Evolutionary conservation across 2,113 vertebrate genomes (phyloP).

Genomic region (Oenanthe oenanthe): DNA sequence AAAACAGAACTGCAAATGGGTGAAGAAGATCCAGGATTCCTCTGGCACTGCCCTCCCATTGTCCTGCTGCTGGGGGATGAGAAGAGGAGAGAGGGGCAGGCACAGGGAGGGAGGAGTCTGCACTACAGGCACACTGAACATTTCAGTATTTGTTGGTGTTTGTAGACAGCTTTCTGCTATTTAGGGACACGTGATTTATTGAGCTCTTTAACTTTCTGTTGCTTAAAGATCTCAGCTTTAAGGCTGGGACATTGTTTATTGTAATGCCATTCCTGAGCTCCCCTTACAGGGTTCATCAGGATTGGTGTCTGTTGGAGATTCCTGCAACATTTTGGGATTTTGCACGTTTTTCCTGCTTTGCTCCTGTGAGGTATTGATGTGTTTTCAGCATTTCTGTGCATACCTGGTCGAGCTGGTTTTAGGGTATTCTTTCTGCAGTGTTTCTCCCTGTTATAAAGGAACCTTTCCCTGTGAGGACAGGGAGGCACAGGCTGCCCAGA

Average conservation of each 20-base stretch:
- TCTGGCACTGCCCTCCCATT: not conserved
- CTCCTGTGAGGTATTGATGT: not conserved
- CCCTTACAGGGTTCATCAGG: not conserved
- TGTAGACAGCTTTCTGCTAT: not conserved
- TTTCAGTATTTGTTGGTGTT: not conserved
- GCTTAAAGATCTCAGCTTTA: not conserved
- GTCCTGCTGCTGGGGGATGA: not conserved
- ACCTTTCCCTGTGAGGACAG: not conserved
- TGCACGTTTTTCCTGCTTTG: not conserved
- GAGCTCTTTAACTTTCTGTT: not conserved
- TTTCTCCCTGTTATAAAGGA: rapidly evolving
- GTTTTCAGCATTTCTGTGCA: not conserved
- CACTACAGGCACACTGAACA: not conserved
- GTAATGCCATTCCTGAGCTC: not conserved
- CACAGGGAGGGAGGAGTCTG: not conserved
- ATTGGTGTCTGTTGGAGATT: not conserved
- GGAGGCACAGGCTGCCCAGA: not conserved
- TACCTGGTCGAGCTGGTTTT: not conserved
- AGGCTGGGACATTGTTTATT: not conserved
- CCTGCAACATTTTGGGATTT: not conserved
- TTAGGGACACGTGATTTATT: not conserved
- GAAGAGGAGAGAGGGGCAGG: not conserved
- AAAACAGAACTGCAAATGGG: not conserved
- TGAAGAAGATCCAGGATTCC: not conserved
- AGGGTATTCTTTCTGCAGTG: not conserved